Percentiles rank a stretch among this genome's conserved stretches.
Conservation (phyloP, 2,888 invertebrate genomes). For the Sipha maydis region DNA sequence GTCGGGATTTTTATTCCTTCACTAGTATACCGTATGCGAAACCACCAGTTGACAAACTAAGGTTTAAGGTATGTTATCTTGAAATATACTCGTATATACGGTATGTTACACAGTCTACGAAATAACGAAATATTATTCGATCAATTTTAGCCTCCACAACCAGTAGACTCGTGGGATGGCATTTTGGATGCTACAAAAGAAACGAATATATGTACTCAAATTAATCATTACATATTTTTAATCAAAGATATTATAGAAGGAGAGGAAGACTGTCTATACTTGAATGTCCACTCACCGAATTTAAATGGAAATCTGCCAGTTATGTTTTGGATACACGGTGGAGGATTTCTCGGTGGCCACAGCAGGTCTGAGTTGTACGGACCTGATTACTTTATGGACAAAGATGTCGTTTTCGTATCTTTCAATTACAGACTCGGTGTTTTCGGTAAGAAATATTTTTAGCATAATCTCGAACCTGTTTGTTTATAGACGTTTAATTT, state of each 20-base stretch:
- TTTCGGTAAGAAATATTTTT: constrained; percentile 41
- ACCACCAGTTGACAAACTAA: constrained; percentile 67
- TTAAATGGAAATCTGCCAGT: constrained; percentile 52
- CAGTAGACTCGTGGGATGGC: constrained; percentile 53
- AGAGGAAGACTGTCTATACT: constrained; percentile 60
- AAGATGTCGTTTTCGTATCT: constrained; percentile 51
- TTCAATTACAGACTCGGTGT: constrained; percentile 54
- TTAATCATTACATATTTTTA: constrained; percentile 8
- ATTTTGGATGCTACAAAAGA: constrained; percentile 39
- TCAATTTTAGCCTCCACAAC: constrained; percentile 50
- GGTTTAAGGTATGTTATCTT: constrained; percentile 67
- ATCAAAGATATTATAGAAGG: not conserved
- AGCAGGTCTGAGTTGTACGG: constrained; percentile 10
- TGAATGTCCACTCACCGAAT: constrained; percentile 53
- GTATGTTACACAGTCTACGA: too few relatives aligned
- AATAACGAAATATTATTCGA: not conserved
- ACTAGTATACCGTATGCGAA: constrained; percentile 68
- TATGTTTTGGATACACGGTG: constrained; percentile 62
- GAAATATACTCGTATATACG: too few relatives aligned
- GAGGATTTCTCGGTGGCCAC: constrained; percentile 59
- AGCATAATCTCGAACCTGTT: too few relatives aligned
- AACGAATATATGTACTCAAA: constrained; percentile 55
- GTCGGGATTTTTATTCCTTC: constrained; percentile 66
- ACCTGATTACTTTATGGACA: constrained; percentile 60
- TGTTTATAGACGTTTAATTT: too few relatives aligned